A percentile compares a stretch with the other conserved stretches of the same genome.
Conservation (phyloP, 2,113 vertebrate species). For the Clinocottus analis region DNA sequence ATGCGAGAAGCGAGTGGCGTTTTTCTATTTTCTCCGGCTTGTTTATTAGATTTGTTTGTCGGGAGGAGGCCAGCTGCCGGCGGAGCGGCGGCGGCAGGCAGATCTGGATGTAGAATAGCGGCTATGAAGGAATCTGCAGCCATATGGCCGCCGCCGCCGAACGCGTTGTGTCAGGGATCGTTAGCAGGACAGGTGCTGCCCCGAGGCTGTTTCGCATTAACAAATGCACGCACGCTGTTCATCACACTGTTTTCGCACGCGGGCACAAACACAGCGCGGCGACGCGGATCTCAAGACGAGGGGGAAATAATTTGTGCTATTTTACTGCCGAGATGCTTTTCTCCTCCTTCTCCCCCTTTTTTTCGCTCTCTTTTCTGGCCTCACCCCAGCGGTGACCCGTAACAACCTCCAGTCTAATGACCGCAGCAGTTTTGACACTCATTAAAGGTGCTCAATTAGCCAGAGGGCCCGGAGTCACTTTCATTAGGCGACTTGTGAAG, state of each 20-base stretch:
- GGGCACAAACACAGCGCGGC: conserved; percentile 36
- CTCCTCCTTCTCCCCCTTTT: conserved; percentile 19
- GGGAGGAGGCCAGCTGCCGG: conserved; percentile 46
- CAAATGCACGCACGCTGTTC: conserved; percentile 54
- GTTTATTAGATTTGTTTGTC: conserved; percentile 66
- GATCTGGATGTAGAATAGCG: conserved; percentile 39
- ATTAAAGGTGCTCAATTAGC: conserved; percentile 82
- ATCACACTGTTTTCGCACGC: conserved; percentile 30
- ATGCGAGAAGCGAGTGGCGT: conserved; percentile 23
- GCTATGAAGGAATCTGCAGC: conserved; percentile 58
- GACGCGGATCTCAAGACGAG: conserved; percentile 17
- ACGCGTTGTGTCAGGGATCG: conserved; percentile 49
- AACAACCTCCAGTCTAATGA: conserved; percentile 77
- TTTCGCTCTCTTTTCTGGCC: conserved; percentile 26
- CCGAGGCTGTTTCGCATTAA: conserved; percentile 56
- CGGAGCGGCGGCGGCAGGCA: conserved; percentile 38
- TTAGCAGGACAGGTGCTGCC: conserved; percentile 75
- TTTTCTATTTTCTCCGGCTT: conserved; percentile 55
- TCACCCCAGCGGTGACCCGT: conserved; percentile 72
- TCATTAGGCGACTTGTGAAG: conserved; percentile 75
- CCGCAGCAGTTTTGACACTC: conserved; percentile 76
- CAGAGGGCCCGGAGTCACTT: conserved; percentile 71
- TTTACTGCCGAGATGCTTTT: conserved; percentile 38
- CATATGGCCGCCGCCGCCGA: conserved; percentile 61
- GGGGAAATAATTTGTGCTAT: conserved; percentile 31